A percentile compares a stretch with the other conserved stretches of the same genome.
Conservation (phyloP, 2,113 vertebrate species). For the Phasianus colchicus region DNA sequence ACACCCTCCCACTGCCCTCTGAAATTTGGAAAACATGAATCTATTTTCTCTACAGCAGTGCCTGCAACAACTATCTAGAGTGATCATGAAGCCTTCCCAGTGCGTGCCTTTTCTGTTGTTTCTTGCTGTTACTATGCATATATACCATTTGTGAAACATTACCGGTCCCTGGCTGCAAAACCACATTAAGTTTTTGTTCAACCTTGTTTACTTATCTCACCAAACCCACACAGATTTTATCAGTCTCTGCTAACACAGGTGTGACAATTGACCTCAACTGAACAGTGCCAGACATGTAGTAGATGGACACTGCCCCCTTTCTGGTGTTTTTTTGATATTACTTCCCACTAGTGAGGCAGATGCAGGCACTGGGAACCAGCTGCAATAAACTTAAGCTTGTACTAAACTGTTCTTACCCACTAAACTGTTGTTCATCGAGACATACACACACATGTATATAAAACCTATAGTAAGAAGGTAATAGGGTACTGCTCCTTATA, state of each 20-base stretch:
- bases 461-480: neutral
- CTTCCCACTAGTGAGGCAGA: fast-evolving
- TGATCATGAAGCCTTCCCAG: neutral
- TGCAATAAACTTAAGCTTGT: neutral
- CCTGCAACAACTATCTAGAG: neutral
- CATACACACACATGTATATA: too few relatives aligned
- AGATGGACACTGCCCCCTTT: slow-evolving; percentile 31
- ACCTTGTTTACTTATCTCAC: neutral
- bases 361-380: neutral
- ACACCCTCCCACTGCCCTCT: neutral
- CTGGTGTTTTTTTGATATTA: fast-evolving
- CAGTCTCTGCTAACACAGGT: slow-evolving; percentile 25
- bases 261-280: neutral
- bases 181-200: neutral
- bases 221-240: neutral
- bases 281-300: neutral
- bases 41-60: neutral
- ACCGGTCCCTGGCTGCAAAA: neutral
- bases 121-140: neutral
- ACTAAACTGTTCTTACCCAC: neutral
- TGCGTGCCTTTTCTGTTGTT: neutral
- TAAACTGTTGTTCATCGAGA: neutral
- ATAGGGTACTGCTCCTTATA: neutral
- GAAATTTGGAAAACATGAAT: neutral
- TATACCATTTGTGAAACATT: neutral